Evolutionary conservation across 1,140 invertebrate species (phyloP), one percentile per base, ranked within the genome.

Genomic region (Drosophila nannoptera): DNA sequence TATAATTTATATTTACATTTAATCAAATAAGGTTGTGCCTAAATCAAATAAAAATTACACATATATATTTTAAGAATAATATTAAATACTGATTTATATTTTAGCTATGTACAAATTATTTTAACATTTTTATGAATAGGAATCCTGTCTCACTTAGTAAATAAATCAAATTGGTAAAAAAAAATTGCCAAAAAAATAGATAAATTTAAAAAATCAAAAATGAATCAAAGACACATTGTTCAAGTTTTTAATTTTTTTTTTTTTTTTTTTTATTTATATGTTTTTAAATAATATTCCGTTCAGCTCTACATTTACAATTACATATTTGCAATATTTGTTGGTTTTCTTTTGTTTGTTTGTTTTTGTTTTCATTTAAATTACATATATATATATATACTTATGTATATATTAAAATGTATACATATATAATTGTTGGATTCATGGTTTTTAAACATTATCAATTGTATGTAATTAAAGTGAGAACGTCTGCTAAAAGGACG

Each of bases 301-400:
- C 81, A 84, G 81, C 81, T 84, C 81, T 84, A 84, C 81, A 84
- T 86, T 84, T 83, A 84, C 81, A 84, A 84, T 86, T 84, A 86
- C 81, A 84, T 84, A 81, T 72, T 84, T 84, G 77, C 74, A 81
- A 81, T 76, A 45, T 69, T 73, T 73, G 52, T 69, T 72, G 48
- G 62, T 66, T 76, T 65, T 66, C 68, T 74, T 65, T 62, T 72
- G 16, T 38, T 50, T 35, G 52, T 54, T 62, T 40, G 50, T 38
- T 72, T 60, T 75, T 52, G 16, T 65, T 54, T 63, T 62, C 54
- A 36, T 72, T 78, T 78, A 73, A 84, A 84, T 84, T 84, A 84
- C 78, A 82, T 72, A 81, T 75, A 83, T 84, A 84, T 83, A 83
- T 59, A 83, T 84, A 84, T 83, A 83, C 62, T 59, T 65, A 77